These are phyloP conservation scores for Coracopsis vasa DNA, from an alignment of 2,113 vertebrate genomes.

Conservation along the genomic window DNA sequence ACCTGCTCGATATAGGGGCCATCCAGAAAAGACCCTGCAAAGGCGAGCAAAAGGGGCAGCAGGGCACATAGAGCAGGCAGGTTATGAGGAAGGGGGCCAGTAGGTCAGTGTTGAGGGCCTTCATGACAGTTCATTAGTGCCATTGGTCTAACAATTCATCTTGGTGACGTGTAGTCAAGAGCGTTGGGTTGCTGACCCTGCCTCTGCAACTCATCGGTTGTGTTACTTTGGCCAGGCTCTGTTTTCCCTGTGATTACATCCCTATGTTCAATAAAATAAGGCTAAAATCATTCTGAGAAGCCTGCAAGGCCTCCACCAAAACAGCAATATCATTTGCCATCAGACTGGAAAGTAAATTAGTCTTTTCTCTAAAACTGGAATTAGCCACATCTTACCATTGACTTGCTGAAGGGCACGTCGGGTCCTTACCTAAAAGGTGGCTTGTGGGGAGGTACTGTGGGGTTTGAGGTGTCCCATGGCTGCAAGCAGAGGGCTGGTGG, in stretches of 20 bases:
- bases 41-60: background rate
- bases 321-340: background rate
- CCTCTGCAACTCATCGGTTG: background rate
- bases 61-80: rapidly evolving
- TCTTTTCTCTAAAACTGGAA: background rate
- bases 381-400: rapidly evolving
- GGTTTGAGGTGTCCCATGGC: rapidly evolving
- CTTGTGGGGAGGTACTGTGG: background rate
- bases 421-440: background rate
- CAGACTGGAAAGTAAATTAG: background rate
- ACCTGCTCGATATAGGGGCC: background rate
- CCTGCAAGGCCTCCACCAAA: background rate
- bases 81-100: rapidly evolving
- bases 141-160: background rate
- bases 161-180: background rate
- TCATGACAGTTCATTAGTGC: background rate
- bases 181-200: background rate
- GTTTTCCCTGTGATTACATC: background rate
- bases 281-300: background rate
- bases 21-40: slow-evolving; percentile 31
- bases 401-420: background rate
- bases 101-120: background rate
- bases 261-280: background rate
- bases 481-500: background rate
- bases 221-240: background rate